Percentiles rank a stretch among this genome's conserved stretches.
Evolutionary conservation across 2,888 invertebrate genomes (phyloP).

Genomic region (Diaphora mendica): DNA sequence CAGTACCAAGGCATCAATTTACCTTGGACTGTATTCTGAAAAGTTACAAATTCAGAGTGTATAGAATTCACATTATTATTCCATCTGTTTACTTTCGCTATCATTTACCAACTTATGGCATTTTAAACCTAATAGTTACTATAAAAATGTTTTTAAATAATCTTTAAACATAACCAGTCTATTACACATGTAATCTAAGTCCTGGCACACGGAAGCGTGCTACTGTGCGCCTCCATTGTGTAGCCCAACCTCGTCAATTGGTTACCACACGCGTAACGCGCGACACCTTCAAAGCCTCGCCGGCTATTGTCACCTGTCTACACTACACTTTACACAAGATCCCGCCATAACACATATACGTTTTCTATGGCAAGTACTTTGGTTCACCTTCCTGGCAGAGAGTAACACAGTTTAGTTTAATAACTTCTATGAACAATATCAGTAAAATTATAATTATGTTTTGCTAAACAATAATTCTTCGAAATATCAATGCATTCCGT

Average conservation of each 20-base stretch:
- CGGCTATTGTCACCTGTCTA: conserved; percentile 74
- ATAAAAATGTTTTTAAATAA: neutral
- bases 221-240: conserved; percentile 81
- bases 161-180: conserved; percentile 4
- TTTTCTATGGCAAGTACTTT: conserved; percentile 20
- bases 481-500: neutral
- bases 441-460: neutral
- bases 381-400: neutral
- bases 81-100: no score
- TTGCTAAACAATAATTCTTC: neutral
- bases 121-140: neutral
- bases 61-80: no score
- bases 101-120: no score
- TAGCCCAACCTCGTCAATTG: conserved; percentile 61
- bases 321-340: conserved; percentile 49
- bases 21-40: neutral
- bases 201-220: conserved; percentile 78
- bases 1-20: no score
- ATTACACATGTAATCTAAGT: conserved; percentile 54
- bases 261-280: conserved; percentile 77
- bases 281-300: conserved; percentile 66
- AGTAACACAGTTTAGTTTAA: neutral
- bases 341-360: conserved; percentile 38
- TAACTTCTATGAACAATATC: neutral
- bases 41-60: neutral